Conservation (phyloP, 2,888 invertebrate species). For the Noctua janthina region DNA sequence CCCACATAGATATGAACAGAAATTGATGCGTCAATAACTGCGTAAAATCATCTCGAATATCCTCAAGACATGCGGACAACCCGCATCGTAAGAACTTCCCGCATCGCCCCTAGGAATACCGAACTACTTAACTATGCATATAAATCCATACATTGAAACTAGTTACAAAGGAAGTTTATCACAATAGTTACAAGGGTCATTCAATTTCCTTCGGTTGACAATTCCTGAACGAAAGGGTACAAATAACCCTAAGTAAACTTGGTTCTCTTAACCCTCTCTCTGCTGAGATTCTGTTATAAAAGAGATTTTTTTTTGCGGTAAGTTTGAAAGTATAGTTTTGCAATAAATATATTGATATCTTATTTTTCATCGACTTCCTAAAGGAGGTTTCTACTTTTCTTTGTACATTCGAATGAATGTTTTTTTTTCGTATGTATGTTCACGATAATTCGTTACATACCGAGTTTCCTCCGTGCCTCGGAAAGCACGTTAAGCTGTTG, state of each 20-base stretch:
- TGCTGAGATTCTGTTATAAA: slow-evolving; percentile 40
- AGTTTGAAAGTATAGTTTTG: slow-evolving; percentile 13
- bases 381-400: no score
- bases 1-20: background rate
- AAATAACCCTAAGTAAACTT: slow-evolving; percentile 69
- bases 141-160: slow-evolving; percentile 67
- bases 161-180: slow-evolving; percentile 69
- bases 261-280: slow-evolving; percentile 46
- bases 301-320: slow-evolving; percentile 11
- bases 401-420: no score
- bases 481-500: no score
- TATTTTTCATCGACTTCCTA: no score
- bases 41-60: slow-evolving; percentile 36
- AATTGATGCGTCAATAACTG: slow-evolving; percentile 28
- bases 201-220: slow-evolving; percentile 71
- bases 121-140: slow-evolving; percentile 66
- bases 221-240: slow-evolving; percentile 65
- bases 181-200: slow-evolving; percentile 70
- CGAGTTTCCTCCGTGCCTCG: no score
- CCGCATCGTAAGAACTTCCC: slow-evolving; percentile 27
- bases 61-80: slow-evolving; percentile 20
- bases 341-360: no score
- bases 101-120: slow-evolving; percentile 46
- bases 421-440: no score
- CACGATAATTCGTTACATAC: no score